Conservation (phyloP, 2,888 invertebrate genomes). For the Cancer borealis region DNA sequence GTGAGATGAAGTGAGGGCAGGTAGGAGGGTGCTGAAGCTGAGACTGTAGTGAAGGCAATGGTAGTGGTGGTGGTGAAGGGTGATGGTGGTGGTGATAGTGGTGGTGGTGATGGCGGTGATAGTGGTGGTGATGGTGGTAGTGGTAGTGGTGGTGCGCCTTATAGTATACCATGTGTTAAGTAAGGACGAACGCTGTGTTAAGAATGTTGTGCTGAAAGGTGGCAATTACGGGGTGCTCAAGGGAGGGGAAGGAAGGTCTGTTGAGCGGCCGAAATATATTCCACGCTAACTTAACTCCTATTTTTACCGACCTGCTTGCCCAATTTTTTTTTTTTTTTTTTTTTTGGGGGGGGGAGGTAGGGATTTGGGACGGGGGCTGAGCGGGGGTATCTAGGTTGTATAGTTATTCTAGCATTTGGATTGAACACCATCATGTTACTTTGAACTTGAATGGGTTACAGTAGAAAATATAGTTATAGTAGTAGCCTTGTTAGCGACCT, state of each 20-base stretch:
- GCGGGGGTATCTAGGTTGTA: not conserved
- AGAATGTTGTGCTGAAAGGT: conserved; percentile 26
- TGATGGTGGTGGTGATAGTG: not conserved
- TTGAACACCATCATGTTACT: conserved; percentile 23
- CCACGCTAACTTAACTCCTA: conserved; percentile 25
- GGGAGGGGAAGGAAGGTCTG: not conserved
- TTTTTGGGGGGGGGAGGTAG: not conserved
- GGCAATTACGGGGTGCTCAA: conserved; percentile 11
- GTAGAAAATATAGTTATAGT: not conserved
- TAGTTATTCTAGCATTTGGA: not conserved
- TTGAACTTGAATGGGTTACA: not conserved
- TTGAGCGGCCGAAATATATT: conserved; percentile 11
- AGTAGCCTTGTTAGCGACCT: conserved; percentile 10
- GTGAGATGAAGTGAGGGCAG: not conserved
- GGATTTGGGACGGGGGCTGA: too few relatives aligned
- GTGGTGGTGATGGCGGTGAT: not conserved
- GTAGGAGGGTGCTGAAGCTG: not conserved
- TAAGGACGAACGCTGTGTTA: not conserved
- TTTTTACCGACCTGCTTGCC: not conserved
- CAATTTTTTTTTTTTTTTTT: not conserved
- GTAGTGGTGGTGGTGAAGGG: not conserved
- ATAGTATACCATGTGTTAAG: not conserved
- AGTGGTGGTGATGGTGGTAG: not conserved
- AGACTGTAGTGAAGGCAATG: not conserved
- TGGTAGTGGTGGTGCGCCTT: not conserved